Evolutionary conservation across 2,888 invertebrate genomes (phyloP).

Genomic region (Rotaria macrura): DNA sequence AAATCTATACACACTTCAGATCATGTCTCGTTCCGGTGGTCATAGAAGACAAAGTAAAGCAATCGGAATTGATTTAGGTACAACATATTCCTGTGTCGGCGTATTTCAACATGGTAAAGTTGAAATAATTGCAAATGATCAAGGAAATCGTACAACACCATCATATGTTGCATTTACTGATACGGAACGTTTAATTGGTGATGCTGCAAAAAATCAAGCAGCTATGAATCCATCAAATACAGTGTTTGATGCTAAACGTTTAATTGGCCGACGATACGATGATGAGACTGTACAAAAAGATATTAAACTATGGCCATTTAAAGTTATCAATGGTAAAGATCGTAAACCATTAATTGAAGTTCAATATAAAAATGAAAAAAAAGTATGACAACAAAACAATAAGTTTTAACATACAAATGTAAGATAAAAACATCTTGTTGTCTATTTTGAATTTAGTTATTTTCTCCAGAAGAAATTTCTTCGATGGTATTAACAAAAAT

Average conservation of each 20-base stretch:
- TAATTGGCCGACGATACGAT: slow-evolving; percentile 43
- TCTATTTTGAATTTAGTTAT: slow-evolving; percentile 34
- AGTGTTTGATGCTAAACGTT: slow-evolving; percentile 51
- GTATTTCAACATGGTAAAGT: slow-evolving; percentile 53
- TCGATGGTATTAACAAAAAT: slow-evolving; percentile 34
- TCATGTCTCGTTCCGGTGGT: neutral
- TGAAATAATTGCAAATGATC: slow-evolving; percentile 54
- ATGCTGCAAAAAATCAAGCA: slow-evolving; percentile 53
- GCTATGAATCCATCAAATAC: slow-evolving; percentile 59
- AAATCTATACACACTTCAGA: neutral
- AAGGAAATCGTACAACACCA: slow-evolving; percentile 64
- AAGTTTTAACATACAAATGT: neutral
- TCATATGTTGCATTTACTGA: slow-evolving; percentile 65
- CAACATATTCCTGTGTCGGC: slow-evolving; percentile 49
- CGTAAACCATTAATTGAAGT: slow-evolving; percentile 44
- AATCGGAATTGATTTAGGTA: slow-evolving; percentile 46
- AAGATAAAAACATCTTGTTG: neutral
- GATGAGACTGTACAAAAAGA: slow-evolving; percentile 41
- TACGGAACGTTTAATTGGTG: slow-evolving; percentile 52
- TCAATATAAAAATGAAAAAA: slow-evolving; percentile 36
- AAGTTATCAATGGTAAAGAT: slow-evolving; percentile 39
- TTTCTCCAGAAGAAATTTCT: slow-evolving; percentile 33
- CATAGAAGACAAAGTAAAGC: slow-evolving; percentile 35
- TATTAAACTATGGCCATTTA: slow-evolving; percentile 45
- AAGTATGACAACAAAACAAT: slow-evolving; percentile 36